These are phyloP conservation scores for Axinella damicornis DNA, from an alignment of 37 sponge, comb jelly and placozoan species.

Conservation along the genomic window DNA sequence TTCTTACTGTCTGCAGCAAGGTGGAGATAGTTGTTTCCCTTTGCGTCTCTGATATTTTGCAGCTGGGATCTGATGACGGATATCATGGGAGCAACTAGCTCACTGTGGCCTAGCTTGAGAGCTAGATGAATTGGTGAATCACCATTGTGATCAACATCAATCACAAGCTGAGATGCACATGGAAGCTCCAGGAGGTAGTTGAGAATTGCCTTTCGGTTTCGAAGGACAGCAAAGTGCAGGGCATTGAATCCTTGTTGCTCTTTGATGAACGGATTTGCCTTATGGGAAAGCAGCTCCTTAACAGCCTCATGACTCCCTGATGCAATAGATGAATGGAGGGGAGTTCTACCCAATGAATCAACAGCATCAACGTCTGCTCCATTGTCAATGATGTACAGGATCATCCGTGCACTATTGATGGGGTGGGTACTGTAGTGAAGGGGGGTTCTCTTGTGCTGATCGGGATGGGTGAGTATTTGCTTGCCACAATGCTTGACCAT, in stretches of 20 bases:
- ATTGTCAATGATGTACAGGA: conserved; percentile 49
- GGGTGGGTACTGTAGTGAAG: conserved; percentile 59
- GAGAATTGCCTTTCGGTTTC: conserved; percentile 36
- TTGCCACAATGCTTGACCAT: conserved; percentile 45
- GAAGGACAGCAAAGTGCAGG: conserved; percentile 59
- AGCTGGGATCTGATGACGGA: conserved; percentile 22
- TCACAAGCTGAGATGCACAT: conserved; percentile 33
- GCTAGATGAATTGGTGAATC: conserved; percentile 63
- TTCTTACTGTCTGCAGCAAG: conserved; percentile 67
- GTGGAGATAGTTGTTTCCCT: conserved; percentile 73
- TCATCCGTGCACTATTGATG: conserved; percentile 30
- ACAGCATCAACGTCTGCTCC: conserved; percentile 47
- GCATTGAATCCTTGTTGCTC: conserved; percentile 52
- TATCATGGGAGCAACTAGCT: conserved; percentile 30
- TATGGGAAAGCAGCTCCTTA: conserved; percentile 35
- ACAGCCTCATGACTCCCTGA: conserved; percentile 38
- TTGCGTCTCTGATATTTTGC: conserved; percentile 29
- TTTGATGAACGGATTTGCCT: conserved; percentile 38
- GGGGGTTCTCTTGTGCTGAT: conserved; percentile 35
- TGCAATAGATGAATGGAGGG: conserved; percentile 60
- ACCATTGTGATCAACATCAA: conserved; percentile 14
- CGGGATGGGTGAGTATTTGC: conserved; percentile 21
- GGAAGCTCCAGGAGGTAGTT: conserved; percentile 29
- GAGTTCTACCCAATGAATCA: conserved; percentile 73
- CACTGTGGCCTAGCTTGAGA: conserved; percentile 7